phyloP scores from a whole-genome alignment of 2,888 invertebrate species.

The Smittia aterrima region DNA sequence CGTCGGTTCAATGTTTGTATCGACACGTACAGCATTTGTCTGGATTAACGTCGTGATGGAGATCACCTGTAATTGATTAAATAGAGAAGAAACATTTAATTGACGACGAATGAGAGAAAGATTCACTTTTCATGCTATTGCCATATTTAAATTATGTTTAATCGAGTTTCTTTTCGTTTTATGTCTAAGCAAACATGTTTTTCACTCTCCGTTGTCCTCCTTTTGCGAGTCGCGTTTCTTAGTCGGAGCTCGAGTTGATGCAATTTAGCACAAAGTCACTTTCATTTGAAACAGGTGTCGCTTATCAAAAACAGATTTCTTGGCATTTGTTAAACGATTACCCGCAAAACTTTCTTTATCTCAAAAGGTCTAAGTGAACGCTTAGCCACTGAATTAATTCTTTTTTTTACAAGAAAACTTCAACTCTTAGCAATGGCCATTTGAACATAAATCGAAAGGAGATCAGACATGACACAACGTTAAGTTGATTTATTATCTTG shows the following conservation, averaged over 20 bases:
- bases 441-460: not conserved
- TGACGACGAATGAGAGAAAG: not conserved
- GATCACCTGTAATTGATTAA: constrained; percentile 6
- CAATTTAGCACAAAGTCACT: constrained; percentile 30
- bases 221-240: not conserved
- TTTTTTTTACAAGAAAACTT: too few relatives aligned
- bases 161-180: not conserved
- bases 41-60: constrained; percentile 1
- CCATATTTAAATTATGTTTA: not conserved
- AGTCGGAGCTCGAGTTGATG: not conserved
- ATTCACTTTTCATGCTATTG: not conserved
- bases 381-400: too few relatives aligned
- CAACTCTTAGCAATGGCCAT: too few relatives aligned
- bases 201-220: constrained; percentile 24
- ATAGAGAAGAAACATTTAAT: not conserved
- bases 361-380: too few relatives aligned
- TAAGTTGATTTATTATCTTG: constrained; percentile 33
- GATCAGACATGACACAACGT: constrained; percentile 12
- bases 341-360: not conserved
- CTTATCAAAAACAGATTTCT: not conserved
- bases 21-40: constrained; percentile 1
- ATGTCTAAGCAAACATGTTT: constrained; percentile 24
- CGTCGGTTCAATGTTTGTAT: not conserved
- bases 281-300: constrained; percentile 14
- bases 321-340: not conserved